These are phyloP conservation scores for Hipposideros larvatus DNA, from an alignment of 2,797 vertebrate species.

Conservation along the genomic window DNA sequence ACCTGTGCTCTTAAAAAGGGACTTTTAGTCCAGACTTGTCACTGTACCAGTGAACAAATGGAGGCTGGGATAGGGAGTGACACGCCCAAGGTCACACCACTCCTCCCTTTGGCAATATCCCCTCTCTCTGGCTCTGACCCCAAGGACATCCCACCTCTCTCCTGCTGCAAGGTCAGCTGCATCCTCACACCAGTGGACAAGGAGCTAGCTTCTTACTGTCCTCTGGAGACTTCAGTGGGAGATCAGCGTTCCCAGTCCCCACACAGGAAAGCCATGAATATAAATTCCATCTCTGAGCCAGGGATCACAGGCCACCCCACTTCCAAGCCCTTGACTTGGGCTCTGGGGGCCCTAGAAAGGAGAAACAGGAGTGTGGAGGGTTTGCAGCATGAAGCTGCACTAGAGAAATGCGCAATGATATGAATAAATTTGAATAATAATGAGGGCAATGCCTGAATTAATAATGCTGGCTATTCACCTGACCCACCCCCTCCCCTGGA, in stretches of 20 bases:
- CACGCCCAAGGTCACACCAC: neutral
- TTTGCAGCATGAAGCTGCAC: slow-evolving; percentile 56
- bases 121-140: neutral
- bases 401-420: slow-evolving; percentile 72
- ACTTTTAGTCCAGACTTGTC: neutral
- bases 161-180: neutral
- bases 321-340: slow-evolving; percentile 66
- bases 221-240: neutral
- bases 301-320: neutral
- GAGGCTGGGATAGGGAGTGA: neutral
- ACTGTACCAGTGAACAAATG: neutral
- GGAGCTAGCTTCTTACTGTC: neutral
- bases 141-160: too few species aligned
- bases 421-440: slow-evolving; percentile 85
- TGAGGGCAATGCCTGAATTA: slow-evolving; percentile 77
- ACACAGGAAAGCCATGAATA: neutral
- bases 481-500: slow-evolving; percentile 50
- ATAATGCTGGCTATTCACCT: slow-evolving; percentile 76
- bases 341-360: slow-evolving; percentile 54
- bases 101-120: neutral
- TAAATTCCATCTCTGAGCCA: neutral
- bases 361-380: slow-evolving; percentile 54
- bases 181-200: neutral
- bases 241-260: neutral
- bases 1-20: neutral